Base-by-base conservation (phyloP, 2,888 invertebrate species). In the Stenichneumon culpator region DNA sequence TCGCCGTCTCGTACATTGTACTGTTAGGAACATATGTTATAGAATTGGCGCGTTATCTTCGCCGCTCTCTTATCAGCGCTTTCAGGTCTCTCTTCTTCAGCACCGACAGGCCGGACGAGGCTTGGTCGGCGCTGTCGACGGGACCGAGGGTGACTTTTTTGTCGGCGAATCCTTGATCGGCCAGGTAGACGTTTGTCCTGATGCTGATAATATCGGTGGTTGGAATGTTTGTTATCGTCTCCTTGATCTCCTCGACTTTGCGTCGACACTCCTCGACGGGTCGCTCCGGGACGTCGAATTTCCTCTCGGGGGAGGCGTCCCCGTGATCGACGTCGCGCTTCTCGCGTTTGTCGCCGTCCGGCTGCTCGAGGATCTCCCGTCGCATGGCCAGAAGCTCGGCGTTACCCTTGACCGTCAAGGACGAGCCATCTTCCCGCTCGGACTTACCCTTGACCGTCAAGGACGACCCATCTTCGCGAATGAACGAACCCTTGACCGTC, bases 51-150 rank as follows among this genome's bases (percentile, higher is more conserved):
- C 14, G 22, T 22, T 25, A 11, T 57, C 57, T 19, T 67, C 39
- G 25, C 11, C 57, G 9, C 39, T 72, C 19, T n/a, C n/a, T 52
- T 19, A 28, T 65, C 32, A 92, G 68, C 69, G 89, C 87, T 86
- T 93, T 93, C 36, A 93, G 87, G 83, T 93, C 93, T 79, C 91
- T 88, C 75, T 92, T 92, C 22, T 92, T 92, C 32, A 92, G 19
- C 77, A 39, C 69, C 3, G 54, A 11, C 0, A 74, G 32, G 44
- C 79, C 60, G n/a, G 74, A 19, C 14, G 19, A 2, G 22, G 32
- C 52, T 52, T 36, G 9, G 4, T 25, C 60, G 60, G 32, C 19
- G n/a, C 60, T 52, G 9, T 74, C n/a, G 14, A 9, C 87, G 7
- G 87, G 47, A 75, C 90, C 84, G 57, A 90, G 82, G 16, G 89